These are phyloP conservation scores for Mormyrops attenuatus DNA, from an alignment of 2,797 vertebrate genomes.

Conservation along the genomic window DNA sequence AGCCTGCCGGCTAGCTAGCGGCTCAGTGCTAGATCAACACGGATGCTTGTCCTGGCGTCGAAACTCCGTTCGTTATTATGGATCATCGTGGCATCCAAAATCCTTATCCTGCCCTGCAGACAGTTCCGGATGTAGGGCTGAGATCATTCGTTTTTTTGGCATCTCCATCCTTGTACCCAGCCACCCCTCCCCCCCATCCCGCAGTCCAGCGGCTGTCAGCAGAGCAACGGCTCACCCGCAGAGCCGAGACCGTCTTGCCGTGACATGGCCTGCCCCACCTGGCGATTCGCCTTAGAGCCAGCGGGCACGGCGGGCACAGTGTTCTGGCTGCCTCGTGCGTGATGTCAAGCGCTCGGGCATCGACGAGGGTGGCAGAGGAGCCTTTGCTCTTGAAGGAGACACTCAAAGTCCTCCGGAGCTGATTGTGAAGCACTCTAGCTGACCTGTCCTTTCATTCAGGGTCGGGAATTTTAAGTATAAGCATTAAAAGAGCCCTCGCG, in stretches of 20 bases:
- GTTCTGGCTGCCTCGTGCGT: not conserved
- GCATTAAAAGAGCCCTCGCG: not conserved
- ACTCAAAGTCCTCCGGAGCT: not conserved
- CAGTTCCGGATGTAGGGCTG: not conserved
- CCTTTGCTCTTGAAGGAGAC: not conserved
- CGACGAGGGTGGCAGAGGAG: not conserved
- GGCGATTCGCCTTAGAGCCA: not conserved
- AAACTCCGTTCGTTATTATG: not conserved
- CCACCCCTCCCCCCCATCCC: not conserved
- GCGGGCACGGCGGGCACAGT: not conserved
- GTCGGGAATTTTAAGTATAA: not conserved
- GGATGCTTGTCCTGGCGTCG: not conserved
- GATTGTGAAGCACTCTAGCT: not conserved
- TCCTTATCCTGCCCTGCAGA: not conserved
- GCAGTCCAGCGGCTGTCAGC: not conserved
- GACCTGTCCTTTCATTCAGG: not conserved
- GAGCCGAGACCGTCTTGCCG: not conserved
- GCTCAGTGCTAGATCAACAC: not conserved
- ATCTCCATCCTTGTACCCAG: not conserved
- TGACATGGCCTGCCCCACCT: not conserved
- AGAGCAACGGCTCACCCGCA: not conserved
- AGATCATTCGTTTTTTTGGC: not conserved
- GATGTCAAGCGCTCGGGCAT: not conserved
- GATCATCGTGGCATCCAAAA: not conserved
- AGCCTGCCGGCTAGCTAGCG: not conserved